Percentiles rank a stretch among this genome's conserved stretches.
These are phyloP conservation scores for Rhinogobio ventralis DNA, from an alignment of 2,797 vertebrate genomes.

Conservation along the genomic window DNA sequence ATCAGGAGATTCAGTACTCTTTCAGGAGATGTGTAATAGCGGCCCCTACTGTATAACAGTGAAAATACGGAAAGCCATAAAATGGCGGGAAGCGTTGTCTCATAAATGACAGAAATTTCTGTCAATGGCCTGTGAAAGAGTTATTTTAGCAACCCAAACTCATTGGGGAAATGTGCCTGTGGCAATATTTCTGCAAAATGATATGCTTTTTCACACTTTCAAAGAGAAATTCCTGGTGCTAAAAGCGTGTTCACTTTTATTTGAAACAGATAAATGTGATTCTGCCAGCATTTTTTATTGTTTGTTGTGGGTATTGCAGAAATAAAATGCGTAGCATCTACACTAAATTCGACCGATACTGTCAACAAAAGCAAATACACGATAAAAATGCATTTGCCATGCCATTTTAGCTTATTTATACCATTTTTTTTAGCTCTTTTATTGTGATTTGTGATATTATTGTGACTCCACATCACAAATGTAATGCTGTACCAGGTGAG, in stretches of 20 bases:
- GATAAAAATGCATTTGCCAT: neutral
- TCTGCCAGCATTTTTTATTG: neutral
- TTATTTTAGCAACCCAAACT: neutral
- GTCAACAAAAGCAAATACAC: neutral
- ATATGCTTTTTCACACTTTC: neutral
- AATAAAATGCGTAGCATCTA: neutral
- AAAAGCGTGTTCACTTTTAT: neutral
- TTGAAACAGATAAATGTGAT: neutral
- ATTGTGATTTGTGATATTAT: neutral
- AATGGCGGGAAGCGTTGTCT: too few relatives aligned
- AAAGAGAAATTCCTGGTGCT: neutral
- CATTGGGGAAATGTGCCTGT: neutral
- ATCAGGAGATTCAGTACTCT: too few relatives aligned
- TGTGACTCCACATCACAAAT: neutral
- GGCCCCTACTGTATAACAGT: too few relatives aligned
- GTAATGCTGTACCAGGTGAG: neutral
- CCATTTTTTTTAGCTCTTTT: neutral
- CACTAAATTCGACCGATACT: neutral
- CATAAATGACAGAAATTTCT: too few relatives aligned
- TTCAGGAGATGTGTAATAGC: too few relatives aligned
- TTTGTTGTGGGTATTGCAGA: too few relatives aligned
- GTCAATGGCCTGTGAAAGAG: too few relatives aligned
- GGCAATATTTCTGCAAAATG: neutral
- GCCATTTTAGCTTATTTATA: neutral
- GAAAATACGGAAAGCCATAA: too few relatives aligned